These are phyloP conservation scores for Balaeniceps rex DNA, from an alignment of 2,113 vertebrate species.

Conservation along the genomic window DNA sequence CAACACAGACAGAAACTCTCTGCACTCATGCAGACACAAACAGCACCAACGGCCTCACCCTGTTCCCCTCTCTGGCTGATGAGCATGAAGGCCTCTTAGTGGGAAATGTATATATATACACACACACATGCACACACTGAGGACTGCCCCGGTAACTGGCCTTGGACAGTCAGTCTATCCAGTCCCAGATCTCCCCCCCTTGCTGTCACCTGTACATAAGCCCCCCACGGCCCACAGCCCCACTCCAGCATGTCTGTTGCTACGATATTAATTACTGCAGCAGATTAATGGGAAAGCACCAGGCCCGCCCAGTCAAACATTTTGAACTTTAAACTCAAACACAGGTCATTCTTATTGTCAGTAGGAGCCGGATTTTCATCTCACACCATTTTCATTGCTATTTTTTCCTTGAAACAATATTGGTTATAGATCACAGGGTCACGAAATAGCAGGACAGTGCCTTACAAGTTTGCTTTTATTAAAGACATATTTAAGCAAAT, in stretches of 20 bases:
- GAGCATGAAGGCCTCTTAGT: neutral
- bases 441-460: neutral
- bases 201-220: neutral
- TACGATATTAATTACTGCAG: neutral
- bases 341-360: neutral
- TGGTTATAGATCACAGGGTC: neutral
- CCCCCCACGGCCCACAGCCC: neutral
- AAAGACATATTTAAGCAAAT: neutral
- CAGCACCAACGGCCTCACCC: neutral
- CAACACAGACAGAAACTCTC: neutral
- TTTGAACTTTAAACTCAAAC: neutral
- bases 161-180: neutral
- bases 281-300: neutral
- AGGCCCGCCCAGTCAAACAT: neutral
- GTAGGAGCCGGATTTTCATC: neutral
- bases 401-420: neutral
- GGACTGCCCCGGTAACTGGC: neutral
- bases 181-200: neutral
- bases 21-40: neutral
- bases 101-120: no score
- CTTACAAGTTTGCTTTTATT: neutral
- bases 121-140: neutral
- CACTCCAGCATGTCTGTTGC: neutral
- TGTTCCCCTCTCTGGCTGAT: neutral
- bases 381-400: neutral